Conservation (phyloP, 2,113 vertebrate species). For the Gymnobelideus leadbeateri region DNA sequence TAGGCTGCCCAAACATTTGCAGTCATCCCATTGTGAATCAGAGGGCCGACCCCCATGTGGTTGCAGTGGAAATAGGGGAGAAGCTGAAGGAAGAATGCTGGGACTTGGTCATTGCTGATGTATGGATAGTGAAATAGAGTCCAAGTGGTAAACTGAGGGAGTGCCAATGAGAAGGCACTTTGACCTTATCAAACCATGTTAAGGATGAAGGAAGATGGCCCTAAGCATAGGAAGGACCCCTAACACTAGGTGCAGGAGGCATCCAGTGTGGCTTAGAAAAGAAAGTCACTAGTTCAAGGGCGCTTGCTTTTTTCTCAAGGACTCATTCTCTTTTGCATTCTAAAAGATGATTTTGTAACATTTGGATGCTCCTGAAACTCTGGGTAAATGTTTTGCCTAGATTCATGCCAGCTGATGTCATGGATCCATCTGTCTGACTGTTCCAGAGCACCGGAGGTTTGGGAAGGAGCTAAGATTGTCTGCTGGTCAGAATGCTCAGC, state of each 20-base stretch:
- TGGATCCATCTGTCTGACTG: background rate
- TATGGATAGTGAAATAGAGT: background rate
- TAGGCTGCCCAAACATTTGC: background rate
- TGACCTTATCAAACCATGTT: background rate
- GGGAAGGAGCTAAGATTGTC: background rate
- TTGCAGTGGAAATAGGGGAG: background rate
- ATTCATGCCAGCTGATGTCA: background rate
- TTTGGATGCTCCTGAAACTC: background rate
- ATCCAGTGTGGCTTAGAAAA: background rate
- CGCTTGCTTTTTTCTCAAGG: background rate
- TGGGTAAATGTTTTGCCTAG: background rate
- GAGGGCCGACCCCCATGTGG: background rate
- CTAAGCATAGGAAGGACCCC: background rate
- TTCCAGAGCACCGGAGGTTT: background rate
- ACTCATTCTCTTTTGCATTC: background rate
- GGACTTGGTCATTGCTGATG: background rate
- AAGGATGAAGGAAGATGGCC: background rate
- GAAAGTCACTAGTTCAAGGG: background rate
- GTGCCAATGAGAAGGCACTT: background rate
- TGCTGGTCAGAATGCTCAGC: background rate
- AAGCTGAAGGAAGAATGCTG: background rate
- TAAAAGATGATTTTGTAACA: background rate
- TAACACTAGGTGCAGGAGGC: background rate
- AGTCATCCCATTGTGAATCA: background rate
- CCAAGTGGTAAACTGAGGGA: background rate